phyloP scores from a whole-genome alignment of 2,888 invertebrate species.

The Cactoblastis cactorum region DNA sequence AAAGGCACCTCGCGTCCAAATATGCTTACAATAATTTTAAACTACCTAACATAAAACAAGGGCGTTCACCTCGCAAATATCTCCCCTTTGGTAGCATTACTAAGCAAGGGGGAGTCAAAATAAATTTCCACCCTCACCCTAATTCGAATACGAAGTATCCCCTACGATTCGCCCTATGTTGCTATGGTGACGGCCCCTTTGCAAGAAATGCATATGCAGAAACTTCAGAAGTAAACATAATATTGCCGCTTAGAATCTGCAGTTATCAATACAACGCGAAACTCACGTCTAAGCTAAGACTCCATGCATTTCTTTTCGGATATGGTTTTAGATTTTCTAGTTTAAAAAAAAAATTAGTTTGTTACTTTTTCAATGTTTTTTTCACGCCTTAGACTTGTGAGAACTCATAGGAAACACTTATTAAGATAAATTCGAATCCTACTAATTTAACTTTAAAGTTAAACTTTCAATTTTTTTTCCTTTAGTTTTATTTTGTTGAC shows the following conservation, averaged over 20 bases:
- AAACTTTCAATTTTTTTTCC: too few species aligned
- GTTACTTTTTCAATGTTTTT: too few species aligned
- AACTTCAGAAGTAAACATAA: conserved; percentile 29
- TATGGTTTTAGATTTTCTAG: too few species aligned
- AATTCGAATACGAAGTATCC: conserved; percentile 59
- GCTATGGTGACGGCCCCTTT: conserved; percentile 53
- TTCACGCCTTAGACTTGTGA: too few species aligned
- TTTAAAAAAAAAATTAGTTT: too few species aligned
- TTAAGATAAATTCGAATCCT: too few species aligned
- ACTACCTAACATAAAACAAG: conserved; percentile 35
- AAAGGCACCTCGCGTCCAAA: conserved; percentile 22
- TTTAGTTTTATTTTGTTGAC: too few species aligned
- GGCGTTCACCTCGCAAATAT: conserved; percentile 72
- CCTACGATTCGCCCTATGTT: conserved; percentile 56
- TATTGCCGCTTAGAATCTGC: conserved; percentile 39
- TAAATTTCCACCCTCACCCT: conserved; percentile 70
- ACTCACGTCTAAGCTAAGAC: neutral
- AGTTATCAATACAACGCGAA: conserved; percentile 29
- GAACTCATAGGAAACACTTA: too few species aligned
- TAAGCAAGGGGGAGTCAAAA: conserved; percentile 64
- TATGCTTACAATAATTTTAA: conserved; percentile 28
- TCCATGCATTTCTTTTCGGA: too few species aligned
- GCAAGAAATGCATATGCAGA: conserved; percentile 32
- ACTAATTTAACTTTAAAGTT: too few species aligned
- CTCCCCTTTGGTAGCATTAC: conserved; percentile 57